Conservation (phyloP, 2,888 invertebrate species). For the Rotaria socialis region DNA sequence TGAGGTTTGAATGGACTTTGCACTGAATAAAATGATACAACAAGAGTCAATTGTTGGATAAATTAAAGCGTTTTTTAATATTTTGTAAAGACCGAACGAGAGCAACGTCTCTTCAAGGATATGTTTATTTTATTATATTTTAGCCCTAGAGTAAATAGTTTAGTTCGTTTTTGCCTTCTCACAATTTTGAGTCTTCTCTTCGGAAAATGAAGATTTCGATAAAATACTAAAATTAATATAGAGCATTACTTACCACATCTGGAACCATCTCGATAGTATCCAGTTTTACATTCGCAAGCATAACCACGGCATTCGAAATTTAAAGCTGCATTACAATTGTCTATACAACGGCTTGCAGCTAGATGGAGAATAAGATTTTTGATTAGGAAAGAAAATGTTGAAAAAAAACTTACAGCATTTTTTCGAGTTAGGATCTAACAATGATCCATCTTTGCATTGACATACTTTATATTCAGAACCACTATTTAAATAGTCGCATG, state of each 20-base stretch:
- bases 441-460: neutral
- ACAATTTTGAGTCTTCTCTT: too few species aligned
- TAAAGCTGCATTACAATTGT: neutral
- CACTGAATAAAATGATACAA: neutral
- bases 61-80: too few species aligned
- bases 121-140: too few species aligned
- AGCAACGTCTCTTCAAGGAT: too few species aligned
- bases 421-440: neutral
- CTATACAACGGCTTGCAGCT: too few species aligned
- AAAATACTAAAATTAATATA: neutral
- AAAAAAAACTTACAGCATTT: neutral
- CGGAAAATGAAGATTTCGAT: too few species aligned
- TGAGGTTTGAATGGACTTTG: neutral
- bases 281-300: neutral
- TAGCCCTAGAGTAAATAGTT: too few species aligned
- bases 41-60: too few species aligned
- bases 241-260: neutral
- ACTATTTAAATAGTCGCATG: neutral
- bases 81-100: too few species aligned
- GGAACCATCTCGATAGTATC: neutral
- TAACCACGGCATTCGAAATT: neutral
- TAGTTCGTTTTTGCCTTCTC: too few species aligned
- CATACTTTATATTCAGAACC: neutral
- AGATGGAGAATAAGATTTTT: too few species aligned
- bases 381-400: neutral